phyloP scores from a whole-genome alignment of 2,888 invertebrate genomes.

The Torymus tubicola region DNA sequence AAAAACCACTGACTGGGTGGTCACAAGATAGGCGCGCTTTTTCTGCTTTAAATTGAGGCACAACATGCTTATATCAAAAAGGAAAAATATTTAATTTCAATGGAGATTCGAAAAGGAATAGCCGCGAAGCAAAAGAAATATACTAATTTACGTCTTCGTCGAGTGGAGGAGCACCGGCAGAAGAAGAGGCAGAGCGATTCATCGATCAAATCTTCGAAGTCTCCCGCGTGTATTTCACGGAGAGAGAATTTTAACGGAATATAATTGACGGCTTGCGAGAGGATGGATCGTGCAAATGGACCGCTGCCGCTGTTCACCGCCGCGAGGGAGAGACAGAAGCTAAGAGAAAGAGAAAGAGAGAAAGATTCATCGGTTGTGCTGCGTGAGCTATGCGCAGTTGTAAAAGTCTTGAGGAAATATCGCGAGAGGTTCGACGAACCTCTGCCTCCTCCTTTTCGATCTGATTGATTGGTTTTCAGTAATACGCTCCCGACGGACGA shows the following conservation, averaged over 20 bases:
- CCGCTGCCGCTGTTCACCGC: neutral
- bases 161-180: neutral
- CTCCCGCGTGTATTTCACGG: conserved; percentile 26
- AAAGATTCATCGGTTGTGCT: conserved; percentile 17
- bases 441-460: neutral
- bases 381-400: conserved; percentile 29
- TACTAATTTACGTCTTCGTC: conserved; percentile 48
- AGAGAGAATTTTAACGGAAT: conserved; percentile 40
- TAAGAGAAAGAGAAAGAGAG: conserved; percentile 2
- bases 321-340: conserved; percentile 1
- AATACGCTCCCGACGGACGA: conserved; percentile 16
- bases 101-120: conserved; percentile 4
- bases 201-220: conserved; percentile 42
- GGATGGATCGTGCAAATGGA: conserved; percentile 46
- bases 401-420: conserved; percentile 27
- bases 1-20: too few species aligned
- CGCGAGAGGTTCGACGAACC: conserved; percentile 28
- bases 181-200: conserved; percentile 16
- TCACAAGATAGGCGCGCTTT: neutral
- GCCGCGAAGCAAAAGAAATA: conserved; percentile 14
- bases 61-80: neutral
- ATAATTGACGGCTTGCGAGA: conserved; percentile 52
- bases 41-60: conserved; percentile 8
- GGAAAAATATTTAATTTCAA: conserved; percentile 49
- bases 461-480: conserved; percentile 51